Percentiles rank a stretch among this genome's conserved stretches.
Evolutionary conservation across 2,113 vertebrate genomes (phyloP).

Genomic region (Telmatochromis sp.): DNA sequence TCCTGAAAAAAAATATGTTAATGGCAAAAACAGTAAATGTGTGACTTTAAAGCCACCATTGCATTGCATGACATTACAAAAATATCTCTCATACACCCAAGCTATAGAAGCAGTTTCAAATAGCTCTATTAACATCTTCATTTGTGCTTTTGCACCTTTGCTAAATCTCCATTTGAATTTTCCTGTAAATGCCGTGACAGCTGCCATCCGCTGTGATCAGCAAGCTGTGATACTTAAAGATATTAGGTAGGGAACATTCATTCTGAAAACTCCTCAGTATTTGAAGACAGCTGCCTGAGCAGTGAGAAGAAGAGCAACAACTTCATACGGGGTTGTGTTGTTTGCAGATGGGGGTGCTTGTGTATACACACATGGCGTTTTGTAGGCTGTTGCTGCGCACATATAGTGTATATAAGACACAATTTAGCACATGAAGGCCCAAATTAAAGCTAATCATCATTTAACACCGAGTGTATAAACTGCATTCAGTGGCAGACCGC

Average conservation of each 20-base stretch:
- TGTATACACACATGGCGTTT: not conserved
- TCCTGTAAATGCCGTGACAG: not conserved
- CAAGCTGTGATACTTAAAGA: not conserved
- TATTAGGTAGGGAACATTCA: not conserved
- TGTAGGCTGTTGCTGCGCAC: not conserved
- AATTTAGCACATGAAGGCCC: not conserved
- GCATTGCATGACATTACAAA: not conserved
- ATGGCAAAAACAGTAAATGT: not conserved
- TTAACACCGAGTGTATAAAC: not conserved
- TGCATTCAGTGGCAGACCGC: not conserved
- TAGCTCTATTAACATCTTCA: not conserved
- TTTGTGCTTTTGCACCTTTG: not conserved
- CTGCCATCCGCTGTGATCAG: not conserved
- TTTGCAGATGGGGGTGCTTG: not conserved
- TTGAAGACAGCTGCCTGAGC: not conserved
- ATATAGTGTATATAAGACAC: not conserved
- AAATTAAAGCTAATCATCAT: slow-evolving; percentile 39
- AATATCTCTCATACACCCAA: not conserved
- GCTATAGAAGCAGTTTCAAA: not conserved
- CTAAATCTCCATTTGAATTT: not conserved
- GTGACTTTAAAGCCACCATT: not conserved
- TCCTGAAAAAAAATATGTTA: not conserved
- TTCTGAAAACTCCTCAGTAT: not conserved
- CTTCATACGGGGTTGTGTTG: not conserved
- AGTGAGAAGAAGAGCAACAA: not conserved